phyloP scores from a whole-genome alignment of 2,888 invertebrate species.

The Catocala fraxini region DNA sequence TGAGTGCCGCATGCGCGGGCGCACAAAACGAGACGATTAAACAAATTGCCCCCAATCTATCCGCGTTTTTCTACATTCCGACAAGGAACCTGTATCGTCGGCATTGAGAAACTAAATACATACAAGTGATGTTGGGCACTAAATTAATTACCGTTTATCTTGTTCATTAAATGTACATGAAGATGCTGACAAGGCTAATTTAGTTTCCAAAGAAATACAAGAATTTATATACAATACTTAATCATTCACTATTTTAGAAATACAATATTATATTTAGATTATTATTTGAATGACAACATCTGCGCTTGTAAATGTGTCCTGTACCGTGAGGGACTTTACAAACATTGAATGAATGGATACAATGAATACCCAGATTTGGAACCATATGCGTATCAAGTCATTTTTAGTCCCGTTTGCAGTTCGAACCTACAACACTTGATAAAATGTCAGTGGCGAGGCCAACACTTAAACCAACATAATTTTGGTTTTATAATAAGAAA shows the following conservation, averaged over 20 bases:
- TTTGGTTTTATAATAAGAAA: too few relatives aligned
- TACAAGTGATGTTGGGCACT: conserved; percentile 8
- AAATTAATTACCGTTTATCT: conserved; percentile 23
- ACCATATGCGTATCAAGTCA: too few relatives aligned
- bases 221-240: neutral
- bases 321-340: too few relatives aligned
- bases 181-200: conserved; percentile 5
- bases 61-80: conserved; percentile 54
- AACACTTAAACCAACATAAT: too few relatives aligned
- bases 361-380: too few relatives aligned
- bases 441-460: too few relatives aligned
- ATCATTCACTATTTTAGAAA: neutral
- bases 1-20: conserved; percentile 19
- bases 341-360: too few relatives aligned
- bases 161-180: conserved; percentile 10
- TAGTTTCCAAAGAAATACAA: neutral
- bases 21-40: conserved; percentile 51
- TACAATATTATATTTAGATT: too few relatives aligned
- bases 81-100: conserved; percentile 10
- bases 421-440: too few relatives aligned
- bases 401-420: too few relatives aligned
- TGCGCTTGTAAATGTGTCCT: too few relatives aligned
- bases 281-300: too few relatives aligned
- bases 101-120: conserved; percentile 32
- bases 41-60: conserved; percentile 60